A percentile compares a stretch with the other conserved stretches of the same genome.
These are phyloP conservation scores for Orycteropus afer DNA, from an alignment of 2,113 vertebrate genomes.

Conservation along the genomic window DNA sequence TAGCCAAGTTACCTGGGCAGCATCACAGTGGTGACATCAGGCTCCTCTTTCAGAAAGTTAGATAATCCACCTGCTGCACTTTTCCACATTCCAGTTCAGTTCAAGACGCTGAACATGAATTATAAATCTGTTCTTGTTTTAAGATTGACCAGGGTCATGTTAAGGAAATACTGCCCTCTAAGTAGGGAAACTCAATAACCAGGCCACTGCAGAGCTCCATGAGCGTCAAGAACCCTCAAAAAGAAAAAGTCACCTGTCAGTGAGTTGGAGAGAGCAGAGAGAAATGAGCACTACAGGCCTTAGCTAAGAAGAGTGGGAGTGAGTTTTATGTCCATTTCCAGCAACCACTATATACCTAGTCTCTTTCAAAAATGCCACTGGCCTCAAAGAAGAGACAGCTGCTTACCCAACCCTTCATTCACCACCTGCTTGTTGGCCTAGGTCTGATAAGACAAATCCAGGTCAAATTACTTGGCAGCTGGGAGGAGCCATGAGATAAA, in stretches of 20 bases:
- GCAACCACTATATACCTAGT: neutral
- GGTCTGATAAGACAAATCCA: slow-evolving; percentile 54
- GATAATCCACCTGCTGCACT: neutral
- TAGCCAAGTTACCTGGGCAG: neutral
- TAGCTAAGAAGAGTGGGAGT: neutral
- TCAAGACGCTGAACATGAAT: neutral
- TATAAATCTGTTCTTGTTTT: neutral
- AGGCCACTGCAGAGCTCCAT: neutral
- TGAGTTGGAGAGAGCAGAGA: neutral
- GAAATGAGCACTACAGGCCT: too few species aligned
- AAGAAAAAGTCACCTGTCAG: neutral
- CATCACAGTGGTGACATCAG: neutral
- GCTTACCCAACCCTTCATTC: neutral
- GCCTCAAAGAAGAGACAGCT: slow-evolving; percentile 62
- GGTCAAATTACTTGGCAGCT: slow-evolving; percentile 60
- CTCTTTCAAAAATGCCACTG: slow-evolving; percentile 34
- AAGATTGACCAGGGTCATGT: neutral
- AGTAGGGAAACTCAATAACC: neutral
- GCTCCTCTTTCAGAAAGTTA: neutral
- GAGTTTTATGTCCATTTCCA: neutral
- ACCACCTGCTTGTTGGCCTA: slow-evolving; percentile 52
- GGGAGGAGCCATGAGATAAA: slow-evolving; percentile 30
- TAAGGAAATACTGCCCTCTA: neutral
- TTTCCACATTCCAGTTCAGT: neutral
- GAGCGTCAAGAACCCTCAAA: neutral